phyloP scores from a whole-genome alignment of 2,797 vertebrate species.

The Oreochromis mossambicus region DNA sequence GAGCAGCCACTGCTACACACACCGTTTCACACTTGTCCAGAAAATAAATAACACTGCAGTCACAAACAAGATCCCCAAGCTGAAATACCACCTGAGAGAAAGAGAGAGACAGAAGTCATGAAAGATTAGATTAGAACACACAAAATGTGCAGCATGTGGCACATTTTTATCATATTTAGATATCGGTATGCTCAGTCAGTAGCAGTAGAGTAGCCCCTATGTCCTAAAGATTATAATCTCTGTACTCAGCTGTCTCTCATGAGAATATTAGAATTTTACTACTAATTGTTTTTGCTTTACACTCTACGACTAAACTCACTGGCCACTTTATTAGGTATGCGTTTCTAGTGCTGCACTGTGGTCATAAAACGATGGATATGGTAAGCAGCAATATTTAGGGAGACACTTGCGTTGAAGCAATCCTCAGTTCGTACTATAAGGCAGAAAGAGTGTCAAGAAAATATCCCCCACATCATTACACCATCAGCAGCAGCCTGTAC shows the following conservation, averaged over 20 bases:
- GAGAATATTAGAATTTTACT: background rate
- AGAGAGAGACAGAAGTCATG: background rate
- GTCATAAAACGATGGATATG: background rate
- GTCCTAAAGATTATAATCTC: background rate
- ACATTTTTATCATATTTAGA: background rate
- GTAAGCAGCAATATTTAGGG: background rate
- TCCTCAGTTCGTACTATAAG: fast-evolving
- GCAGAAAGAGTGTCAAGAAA: background rate
- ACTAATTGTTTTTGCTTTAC: background rate
- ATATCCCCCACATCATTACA: background rate
- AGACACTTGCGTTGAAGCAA: fast-evolving
- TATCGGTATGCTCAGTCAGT: background rate
- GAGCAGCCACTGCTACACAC: conserved; percentile 69
- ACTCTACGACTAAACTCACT: background rate
- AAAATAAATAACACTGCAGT: conserved; percentile 84
- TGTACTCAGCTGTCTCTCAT: background rate
- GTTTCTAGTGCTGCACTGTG: background rate
- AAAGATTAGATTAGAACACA: background rate
- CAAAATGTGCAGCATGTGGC: background rate
- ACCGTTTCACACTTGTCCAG: conserved; percentile 73
- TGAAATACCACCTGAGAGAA: conserved; percentile 75
- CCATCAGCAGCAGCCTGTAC: background rate
- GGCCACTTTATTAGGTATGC: background rate
- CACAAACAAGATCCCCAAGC: conserved; percentile 77
- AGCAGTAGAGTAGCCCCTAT: background rate